These are phyloP conservation scores for Catostomus latipinnis DNA, from an alignment of 2,797 vertebrate species.

Conservation along the genomic window DNA sequence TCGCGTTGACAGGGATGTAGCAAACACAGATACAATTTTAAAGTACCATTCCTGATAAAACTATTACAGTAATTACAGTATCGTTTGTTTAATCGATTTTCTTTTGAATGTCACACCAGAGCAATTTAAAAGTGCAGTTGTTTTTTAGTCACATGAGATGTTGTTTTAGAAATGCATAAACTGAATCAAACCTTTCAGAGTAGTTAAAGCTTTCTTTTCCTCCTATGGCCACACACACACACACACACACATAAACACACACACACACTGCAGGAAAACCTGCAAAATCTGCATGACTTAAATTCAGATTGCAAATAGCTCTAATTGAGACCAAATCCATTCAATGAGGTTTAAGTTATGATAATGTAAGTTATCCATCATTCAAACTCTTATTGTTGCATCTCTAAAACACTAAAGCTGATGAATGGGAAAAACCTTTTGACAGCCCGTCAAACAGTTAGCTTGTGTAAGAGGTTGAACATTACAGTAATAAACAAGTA, in stretches of 20 bases:
- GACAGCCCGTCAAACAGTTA: constrained; percentile 24
- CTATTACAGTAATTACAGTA: no score
- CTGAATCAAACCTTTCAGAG: not conserved
- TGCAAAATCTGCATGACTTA: not conserved
- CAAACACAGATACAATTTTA: no score
- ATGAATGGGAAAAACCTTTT: constrained; percentile 9
- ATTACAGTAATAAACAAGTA: constrained; percentile 11
- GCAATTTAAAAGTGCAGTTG: not conserved
- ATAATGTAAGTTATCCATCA: not conserved
- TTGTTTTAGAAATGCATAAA: not conserved
- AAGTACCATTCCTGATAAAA: no score
- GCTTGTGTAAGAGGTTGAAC: not conserved
- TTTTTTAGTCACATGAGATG: not conserved
- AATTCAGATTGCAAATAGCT: not conserved
- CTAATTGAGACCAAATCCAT: not conserved
- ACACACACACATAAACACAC: no score
- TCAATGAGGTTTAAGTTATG: not conserved
- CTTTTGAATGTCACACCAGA: not conserved
- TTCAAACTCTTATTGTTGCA: not conserved
- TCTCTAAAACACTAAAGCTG: not conserved
- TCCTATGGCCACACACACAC: not conserved
- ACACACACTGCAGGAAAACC: not conserved
- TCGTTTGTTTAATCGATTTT: not conserved
- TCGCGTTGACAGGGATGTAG: no score
- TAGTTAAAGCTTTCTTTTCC: not conserved